Evolutionary conservation across 2,797 vertebrate species (phyloP).

Genomic region (Paguma larvata): DNA sequence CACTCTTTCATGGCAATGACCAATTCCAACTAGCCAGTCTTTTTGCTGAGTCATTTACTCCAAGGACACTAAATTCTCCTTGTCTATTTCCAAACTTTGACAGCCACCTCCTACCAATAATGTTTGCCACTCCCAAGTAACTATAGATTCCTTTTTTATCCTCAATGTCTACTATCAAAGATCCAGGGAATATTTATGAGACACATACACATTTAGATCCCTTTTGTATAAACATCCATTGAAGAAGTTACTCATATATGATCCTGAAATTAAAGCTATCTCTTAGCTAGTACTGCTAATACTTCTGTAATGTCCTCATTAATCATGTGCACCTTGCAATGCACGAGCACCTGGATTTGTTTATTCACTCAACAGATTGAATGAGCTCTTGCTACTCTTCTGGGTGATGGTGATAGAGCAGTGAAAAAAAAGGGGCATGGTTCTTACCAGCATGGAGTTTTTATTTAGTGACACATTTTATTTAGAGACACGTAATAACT

Average conservation of each 20-base stretch:
- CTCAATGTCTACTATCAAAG: background rate
- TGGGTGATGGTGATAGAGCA: background rate
- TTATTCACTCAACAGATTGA: background rate
- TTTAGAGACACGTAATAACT: background rate
- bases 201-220: background rate
- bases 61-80: background rate
- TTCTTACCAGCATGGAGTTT: background rate
- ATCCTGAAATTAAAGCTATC: background rate
- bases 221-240: background rate
- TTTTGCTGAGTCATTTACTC: background rate
- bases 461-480: background rate
- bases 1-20: background rate
- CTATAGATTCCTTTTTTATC: background rate
- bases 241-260: conserved; percentile 10
- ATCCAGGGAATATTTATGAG: conserved; percentile 8
- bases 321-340: background rate
- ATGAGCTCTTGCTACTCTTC: background rate
- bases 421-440: background rate
- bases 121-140: conserved; percentile 3
- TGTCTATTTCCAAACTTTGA: background rate
- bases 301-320: background rate
- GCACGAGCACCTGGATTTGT: background rate
- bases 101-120: background rate
- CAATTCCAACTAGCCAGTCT: background rate
- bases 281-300: background rate